These are phyloP conservation scores for Recurvirostra avosetta DNA, from an alignment of 2,113 vertebrate species.

Conservation along the genomic window DNA sequence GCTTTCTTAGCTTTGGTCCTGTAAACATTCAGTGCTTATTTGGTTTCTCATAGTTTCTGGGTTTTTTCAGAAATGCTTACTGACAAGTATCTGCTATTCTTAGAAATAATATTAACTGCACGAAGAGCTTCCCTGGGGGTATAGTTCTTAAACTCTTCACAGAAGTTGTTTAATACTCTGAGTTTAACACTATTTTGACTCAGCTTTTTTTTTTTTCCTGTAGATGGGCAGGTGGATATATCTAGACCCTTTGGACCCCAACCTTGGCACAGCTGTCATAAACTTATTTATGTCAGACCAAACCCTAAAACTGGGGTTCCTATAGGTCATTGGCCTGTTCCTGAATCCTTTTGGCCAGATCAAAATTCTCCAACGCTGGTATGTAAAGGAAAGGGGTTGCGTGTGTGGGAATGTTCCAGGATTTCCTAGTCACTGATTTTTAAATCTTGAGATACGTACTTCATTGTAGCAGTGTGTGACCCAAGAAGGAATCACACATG, in stretches of 20 bases:
- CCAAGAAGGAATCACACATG: background rate
- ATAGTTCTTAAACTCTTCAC: background rate
- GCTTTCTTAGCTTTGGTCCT: background rate
- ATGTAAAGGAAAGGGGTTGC: slow-evolving; percentile 58
- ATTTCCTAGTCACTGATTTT: background rate
- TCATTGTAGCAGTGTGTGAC: background rate
- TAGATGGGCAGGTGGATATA: slow-evolving; percentile 84
- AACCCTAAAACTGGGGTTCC: slow-evolving; percentile 98
- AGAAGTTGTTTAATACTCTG: background rate
- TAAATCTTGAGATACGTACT: background rate
- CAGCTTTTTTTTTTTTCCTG: background rate
- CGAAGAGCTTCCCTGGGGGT: background rate
- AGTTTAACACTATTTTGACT: background rate
- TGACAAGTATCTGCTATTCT: background rate
- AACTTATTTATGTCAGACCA: slow-evolving; percentile 95
- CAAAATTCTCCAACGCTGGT: slow-evolving; percentile 96
- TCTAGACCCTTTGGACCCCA: slow-evolving; percentile 81
- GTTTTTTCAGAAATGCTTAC: background rate
- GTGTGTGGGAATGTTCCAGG: background rate
- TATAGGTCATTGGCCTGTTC: slow-evolving; percentile 96
- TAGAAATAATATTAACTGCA: background rate
- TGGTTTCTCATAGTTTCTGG: background rate
- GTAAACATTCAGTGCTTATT: background rate
- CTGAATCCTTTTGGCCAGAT: slow-evolving; percentile 98
- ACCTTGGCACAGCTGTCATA: slow-evolving; percentile 95